These are phyloP conservation scores for Oophaga pumilio DNA, from an alignment of 2,113 vertebrate genomes.

Conservation along the genomic window DNA sequence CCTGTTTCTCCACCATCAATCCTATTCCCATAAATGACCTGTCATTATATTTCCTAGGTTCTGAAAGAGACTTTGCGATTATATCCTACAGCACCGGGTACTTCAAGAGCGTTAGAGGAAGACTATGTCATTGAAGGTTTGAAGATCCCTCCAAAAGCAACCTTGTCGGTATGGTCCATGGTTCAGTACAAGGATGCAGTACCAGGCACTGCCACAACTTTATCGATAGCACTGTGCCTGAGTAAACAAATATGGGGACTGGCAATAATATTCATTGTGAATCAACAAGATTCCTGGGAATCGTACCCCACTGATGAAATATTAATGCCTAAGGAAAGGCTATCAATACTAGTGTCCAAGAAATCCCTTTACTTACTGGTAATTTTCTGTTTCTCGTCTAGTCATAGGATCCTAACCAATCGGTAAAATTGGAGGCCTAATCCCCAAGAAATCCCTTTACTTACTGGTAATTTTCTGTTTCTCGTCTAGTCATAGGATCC, in stretches of 20 bases:
- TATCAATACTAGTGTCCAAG: neutral
- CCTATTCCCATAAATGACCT: too few species aligned
- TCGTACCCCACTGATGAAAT: neutral
- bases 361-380: neutral
- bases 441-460: too few species aligned
- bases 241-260: too few species aligned
- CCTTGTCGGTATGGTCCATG: conserved; percentile 62
- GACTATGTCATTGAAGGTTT: conserved; percentile 75
- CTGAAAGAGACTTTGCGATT: conserved; percentile 87
- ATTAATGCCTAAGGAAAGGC: neutral
- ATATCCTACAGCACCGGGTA: conserved; percentile 78
- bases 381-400: too few species aligned
- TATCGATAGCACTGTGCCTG: too few species aligned
- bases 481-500: too few species aligned
- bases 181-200: neutral
- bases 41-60: conserved; percentile 68
- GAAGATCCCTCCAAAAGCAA: conserved; percentile 74
- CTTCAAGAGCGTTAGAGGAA: conserved; percentile 72
- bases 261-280: neutral
- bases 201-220: neutral
- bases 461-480: too few species aligned
- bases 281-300: neutral
- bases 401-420: too few species aligned
- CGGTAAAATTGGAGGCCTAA: too few species aligned
- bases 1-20: too few species aligned